Base-by-base conservation (phyloP, 2,888 invertebrate genomes). In the Nomada flava region DNA sequence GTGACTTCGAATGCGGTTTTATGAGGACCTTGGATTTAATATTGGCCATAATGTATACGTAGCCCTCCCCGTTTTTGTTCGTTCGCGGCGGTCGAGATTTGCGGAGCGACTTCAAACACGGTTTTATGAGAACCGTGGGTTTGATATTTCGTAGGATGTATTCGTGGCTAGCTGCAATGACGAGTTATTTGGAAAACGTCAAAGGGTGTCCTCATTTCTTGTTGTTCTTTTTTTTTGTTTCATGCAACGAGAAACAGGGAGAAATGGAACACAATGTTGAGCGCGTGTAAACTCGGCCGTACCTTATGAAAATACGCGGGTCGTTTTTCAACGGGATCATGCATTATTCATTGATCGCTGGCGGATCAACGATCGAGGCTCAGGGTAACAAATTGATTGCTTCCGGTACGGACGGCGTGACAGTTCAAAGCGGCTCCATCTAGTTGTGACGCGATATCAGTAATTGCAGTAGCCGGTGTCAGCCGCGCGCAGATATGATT, bases 351-450 rank as follows among this genome's bases (percentile, higher is more conserved):
- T 82, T 20, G 26, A 57, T 59, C 68, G 64, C 70, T 62, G 79
- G 53, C 64, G 73, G 82, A 79, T 84, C 79, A 79, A 64, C 70
- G 79, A 83, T 80, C 80, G 75, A 77, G 80, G 69, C 77, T 77
- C 69, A 73, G 70, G 53, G 83, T 79, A 82, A 78, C 82, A 84
- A 84, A 84, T 84, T 84, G 83, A 84, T 84, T 75, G 83, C 83
- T 83, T 83, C 83, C 84, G 84, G 75, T 72, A 83, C 80, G 74
- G 55, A 59, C 77, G 77, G 53, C 62, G 80, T 77, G 84, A 84
- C 84, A 80, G 83, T 83, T 83, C 71, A 84, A 83, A 84, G 84
- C 83, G 74, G 77, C 72, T 80, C 80, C 83, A 83, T 84, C 80
- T 79, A 79, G 68, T 69, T 73, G 75, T 79, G 84, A 76, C 82